phyloP scores from a whole-genome alignment of 2,113 vertebrate species.

The Mixornis gularis region DNA sequence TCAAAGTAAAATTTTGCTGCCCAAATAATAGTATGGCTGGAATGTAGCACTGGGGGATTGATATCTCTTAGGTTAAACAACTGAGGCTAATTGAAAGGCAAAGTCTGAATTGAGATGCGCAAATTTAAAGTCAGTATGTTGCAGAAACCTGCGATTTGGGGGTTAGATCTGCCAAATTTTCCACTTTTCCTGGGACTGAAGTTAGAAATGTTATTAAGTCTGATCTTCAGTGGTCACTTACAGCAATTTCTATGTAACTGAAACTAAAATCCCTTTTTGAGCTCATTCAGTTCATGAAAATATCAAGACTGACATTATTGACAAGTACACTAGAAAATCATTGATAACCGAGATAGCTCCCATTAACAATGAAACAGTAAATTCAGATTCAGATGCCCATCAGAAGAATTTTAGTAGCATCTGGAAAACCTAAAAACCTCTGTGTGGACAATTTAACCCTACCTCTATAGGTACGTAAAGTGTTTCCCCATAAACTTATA shows the following conservation, averaged over 20 bases:
- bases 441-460: neutral
- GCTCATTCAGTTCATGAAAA: neutral
- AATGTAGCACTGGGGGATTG: neutral
- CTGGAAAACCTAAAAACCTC: neutral
- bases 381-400: neutral
- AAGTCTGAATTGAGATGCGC: neutral
- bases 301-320: neutral
- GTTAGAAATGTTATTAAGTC: neutral
- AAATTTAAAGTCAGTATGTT: neutral
- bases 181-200: neutral
- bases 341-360: neutral
- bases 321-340: neutral
- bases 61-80: neutral
- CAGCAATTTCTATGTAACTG: neutral
- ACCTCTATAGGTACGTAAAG: neutral
- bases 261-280: neutral
- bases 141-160: neutral
- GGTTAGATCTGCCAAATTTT: neutral
- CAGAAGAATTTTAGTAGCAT: neutral
- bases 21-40: neutral
- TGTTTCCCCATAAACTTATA: neutral
- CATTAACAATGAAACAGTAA: neutral
- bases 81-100: neutral
- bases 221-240: neutral
- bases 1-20: neutral